Conservation (phyloP, 2,113 vertebrate genomes). For the Polypterus bichir region DNA sequence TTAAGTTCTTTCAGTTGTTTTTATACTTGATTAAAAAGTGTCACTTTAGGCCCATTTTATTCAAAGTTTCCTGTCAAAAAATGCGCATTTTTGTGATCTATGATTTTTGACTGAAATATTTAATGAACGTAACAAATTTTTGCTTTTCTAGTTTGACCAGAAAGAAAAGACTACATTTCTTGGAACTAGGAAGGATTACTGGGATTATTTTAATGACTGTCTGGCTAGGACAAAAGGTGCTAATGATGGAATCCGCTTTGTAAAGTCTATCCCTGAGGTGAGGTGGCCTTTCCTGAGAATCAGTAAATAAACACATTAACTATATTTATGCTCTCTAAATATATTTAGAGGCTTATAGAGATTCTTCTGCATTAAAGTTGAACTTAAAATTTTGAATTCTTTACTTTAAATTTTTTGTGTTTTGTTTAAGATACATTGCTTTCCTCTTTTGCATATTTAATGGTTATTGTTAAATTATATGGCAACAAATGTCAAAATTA, state of each 20-base stretch:
- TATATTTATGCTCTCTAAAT: too few species aligned
- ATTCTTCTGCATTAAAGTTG: too few species aligned
- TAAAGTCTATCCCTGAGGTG: conserved; percentile 89
- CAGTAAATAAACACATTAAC: too few species aligned
- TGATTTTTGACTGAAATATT: conserved; percentile 16
- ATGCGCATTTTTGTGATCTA: not conserved
- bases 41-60: not conserved
- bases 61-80: not conserved
- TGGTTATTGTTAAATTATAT: too few species aligned
- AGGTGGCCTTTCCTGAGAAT: conserved; percentile 23
- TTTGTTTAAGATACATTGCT: too few species aligned
- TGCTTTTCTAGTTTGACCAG: conserved; percentile 71
- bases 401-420: too few species aligned
- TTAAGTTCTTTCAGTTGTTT: not conserved
- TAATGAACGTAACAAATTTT: not conserved
- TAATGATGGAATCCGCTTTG: conserved; percentile 90
- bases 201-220: conserved; percentile 94
- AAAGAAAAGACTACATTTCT: conserved; percentile 84
- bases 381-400: too few species aligned
- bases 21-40: not conserved
- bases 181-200: conserved; percentile 86
- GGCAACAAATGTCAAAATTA: too few species aligned
- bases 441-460: too few species aligned
- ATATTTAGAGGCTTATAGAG: too few species aligned
- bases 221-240: conserved; percentile 85